Base-by-base conservation (phyloP, 2,113 vertebrate species). In the Dicaeum eximium region DNA sequence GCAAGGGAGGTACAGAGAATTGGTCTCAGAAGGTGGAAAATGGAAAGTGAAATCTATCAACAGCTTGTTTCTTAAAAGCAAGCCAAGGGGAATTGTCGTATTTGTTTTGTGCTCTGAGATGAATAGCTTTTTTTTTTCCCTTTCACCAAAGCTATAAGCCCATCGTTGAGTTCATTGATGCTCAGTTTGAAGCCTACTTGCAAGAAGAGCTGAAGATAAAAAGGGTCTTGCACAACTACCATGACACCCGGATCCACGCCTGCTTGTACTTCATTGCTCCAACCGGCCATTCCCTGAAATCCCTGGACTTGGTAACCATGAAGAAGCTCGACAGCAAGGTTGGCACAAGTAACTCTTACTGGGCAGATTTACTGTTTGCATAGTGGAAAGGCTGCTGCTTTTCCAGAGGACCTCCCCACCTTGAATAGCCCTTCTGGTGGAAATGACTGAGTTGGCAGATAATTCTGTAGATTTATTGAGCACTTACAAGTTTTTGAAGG, bases 251-350 rank as follows among this genome's bases (percentile, higher is more conserved):
- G 80, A 99, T 99, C 97, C 99, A 99, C 0, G 98, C 98, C 11
- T 99, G 99, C 95, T 97, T 99, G 92, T 99, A 99, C 95, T 99
- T 99, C 97, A 99, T 99, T 12, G 98, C 99, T 74, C 99, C 99
- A 3, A 99, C 99, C 2, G 99, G 99, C 71, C 99, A 99, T 93
- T 99, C 99, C 0, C 98, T 99, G 74, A 99, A 99, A 94, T 99
- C 99, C 74, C 97, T 99, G 85, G 99, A 99, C 96, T 96, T 99
- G 96, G 99, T 99, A 57, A 99, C 99, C 3, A 99, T 99, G 99
- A 99, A 99, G 97, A 99, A 99, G 94, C 98, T 99, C 17, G 99
- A 99, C 95, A 99, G 99, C 97, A 99, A 99, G 99, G 99, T 99
- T 94, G 92, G 97, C 69, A 3, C 0, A 0, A 70, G 67, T 73